Evolutionary conservation across 2,797 vertebrate species (phyloP).

Genomic region (Gymnopithys bicolor): DNA sequence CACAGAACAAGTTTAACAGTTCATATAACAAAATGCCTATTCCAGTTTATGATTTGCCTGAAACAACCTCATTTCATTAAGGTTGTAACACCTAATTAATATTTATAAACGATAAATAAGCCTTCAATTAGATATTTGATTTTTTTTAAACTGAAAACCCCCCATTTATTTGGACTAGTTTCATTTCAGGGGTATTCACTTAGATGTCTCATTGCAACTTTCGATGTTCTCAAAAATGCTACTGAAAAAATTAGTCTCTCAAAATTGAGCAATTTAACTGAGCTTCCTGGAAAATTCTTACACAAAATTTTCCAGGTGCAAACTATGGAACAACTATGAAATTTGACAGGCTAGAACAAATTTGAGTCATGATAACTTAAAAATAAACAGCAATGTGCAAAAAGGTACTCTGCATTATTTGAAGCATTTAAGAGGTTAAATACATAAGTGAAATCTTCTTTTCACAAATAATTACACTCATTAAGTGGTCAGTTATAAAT

Average conservation of each 20-base stretch:
- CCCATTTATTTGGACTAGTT: background rate
- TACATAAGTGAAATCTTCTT: background rate
- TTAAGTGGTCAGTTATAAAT: background rate
- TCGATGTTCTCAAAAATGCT: background rate
- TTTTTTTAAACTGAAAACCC: background rate
- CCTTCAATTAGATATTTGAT: background rate
- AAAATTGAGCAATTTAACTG: background rate
- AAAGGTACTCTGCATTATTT: background rate
- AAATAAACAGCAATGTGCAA: background rate
- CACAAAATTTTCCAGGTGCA: slow-evolving; percentile 23
- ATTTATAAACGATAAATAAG: background rate
- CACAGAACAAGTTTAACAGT: background rate
- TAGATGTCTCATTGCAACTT: background rate
- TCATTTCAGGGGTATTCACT: background rate
- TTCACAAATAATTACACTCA: background rate
- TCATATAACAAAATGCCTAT: background rate
- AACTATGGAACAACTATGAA: background rate
- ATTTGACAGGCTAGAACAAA: background rate
- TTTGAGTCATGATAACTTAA: background rate
- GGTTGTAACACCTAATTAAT: background rate
- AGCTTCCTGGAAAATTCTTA: background rate
- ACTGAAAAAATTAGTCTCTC: background rate
- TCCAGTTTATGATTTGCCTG: background rate
- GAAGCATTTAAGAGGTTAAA: background rate
- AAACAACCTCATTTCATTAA: background rate